Base-by-base conservation (phyloP, 2,113 vertebrate genomes). In the Paratilapia polleni region DNA sequence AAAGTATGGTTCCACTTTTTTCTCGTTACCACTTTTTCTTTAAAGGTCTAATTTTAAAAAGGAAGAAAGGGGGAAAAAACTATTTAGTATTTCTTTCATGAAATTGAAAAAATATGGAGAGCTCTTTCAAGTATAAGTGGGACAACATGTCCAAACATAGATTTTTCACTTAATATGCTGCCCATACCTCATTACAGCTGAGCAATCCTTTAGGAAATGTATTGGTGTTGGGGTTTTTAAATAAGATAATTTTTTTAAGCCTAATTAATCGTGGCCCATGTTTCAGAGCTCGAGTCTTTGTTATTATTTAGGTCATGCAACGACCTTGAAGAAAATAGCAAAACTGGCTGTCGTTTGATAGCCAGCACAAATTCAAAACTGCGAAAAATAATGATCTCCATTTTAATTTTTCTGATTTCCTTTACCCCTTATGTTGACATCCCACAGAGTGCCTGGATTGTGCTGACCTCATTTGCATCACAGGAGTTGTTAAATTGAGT, bases 131-230 rank as follows among this genome's bases (percentile, higher is more conserved):
- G 79, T 82, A 57, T 60, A 89, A 90, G 58, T 86, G 73, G 91
- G 91, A 68, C 89, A 86, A 60, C 81, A 62, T 81, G 73, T 76
- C 56, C 90, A 87, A 91, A 90, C 81, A 83, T 63, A 87, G 84
- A 92, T 85, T 85, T 88, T 59, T 77, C 47, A 62, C 80, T 88
- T 84, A 87, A 90, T 79, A 79, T 52, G 24, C 66, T 80, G 82
- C 22, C 68, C 28, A 15, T 74, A 87, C 60, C 83, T 91, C 85
- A 88, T 90, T 90, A 88, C 61, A 86, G 85, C 81, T 83, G 85
- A 89, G 59, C 82, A 86, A 85, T 80, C 70, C 83, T 83, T 81
- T 36, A 83, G 70, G 88, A 87, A 87, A 80, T 38, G 9, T 87
- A 70, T 83, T 88, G 81, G 85, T 73, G 74, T 77, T 28, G 70